phyloP scores from a whole-genome alignment of 2,797 vertebrate species.

The Pangasius krempfi region DNA sequence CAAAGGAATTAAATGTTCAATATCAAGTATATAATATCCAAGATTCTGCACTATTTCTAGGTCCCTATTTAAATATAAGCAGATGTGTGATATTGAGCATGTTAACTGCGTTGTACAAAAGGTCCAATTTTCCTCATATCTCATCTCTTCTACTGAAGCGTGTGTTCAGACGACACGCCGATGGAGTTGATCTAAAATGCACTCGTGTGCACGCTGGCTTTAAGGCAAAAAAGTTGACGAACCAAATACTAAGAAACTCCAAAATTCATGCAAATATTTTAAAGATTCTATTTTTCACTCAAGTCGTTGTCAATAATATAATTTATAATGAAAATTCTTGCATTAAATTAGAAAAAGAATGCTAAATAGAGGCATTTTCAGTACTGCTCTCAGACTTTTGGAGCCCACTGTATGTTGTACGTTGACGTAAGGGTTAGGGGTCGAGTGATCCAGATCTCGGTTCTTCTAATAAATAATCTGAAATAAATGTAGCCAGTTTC shows the following conservation, averaged over 20 bases:
- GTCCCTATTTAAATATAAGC: not conserved
- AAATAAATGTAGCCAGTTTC: not conserved
- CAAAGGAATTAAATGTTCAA: not conserved
- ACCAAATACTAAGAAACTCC: not conserved
- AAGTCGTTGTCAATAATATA: not conserved
- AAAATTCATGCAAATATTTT: not conserved
- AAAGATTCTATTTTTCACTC: not conserved
- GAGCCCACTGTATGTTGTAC: not conserved
- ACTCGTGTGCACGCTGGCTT: too few relatives aligned
- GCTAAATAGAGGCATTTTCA: not conserved
- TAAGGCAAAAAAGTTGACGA: too few relatives aligned
- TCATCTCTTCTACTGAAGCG: not conserved
- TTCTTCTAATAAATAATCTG: too few relatives aligned
- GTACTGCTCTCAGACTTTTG: not conserved
- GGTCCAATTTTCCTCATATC: not conserved
- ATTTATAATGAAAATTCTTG: not conserved
- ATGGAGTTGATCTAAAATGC: too few relatives aligned
- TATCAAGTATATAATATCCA: not conserved
- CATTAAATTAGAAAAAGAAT: too few relatives aligned
- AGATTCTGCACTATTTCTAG: not conserved
- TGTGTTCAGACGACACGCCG: not conserved
- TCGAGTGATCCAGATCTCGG: too few relatives aligned
- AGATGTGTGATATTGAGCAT: not conserved
- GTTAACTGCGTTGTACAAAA: not conserved
- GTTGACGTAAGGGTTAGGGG: too few relatives aligned